phyloP scores from a whole-genome alignment of 2,113 vertebrate species.

The Mionectes macconnelli region DNA sequence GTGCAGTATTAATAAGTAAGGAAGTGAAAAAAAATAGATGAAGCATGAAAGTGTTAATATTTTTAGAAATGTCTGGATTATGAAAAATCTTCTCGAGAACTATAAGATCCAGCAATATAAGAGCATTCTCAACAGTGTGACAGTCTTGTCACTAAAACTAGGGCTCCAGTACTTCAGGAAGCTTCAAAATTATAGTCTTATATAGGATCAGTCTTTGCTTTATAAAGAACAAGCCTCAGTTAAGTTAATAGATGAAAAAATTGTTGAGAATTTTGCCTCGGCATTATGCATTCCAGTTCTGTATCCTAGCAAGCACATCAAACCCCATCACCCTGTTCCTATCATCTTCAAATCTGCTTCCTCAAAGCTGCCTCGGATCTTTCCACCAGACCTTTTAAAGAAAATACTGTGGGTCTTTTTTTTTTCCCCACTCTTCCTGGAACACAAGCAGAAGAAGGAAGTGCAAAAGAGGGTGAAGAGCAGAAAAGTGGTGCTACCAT shows the following conservation, averaged over 20 bases:
- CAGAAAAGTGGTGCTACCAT: neutral
- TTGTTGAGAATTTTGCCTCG: neutral
- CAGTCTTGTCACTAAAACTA: neutral
- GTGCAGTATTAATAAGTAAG: neutral
- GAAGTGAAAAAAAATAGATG: neutral
- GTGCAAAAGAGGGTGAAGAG: neutral
- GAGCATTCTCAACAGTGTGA: neutral
- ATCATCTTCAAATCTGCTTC: neutral
- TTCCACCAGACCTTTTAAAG: neutral
- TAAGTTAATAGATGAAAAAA: neutral
- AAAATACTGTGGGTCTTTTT: neutral
- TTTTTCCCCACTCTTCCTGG: neutral
- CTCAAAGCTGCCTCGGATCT: neutral
- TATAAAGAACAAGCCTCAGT: neutral
- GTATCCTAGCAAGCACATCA: neutral
- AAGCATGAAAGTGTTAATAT: neutral
- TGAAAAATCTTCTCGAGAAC: neutral
- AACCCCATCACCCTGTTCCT: neutral
- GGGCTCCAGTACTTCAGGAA: neutral
- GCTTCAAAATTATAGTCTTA: neutral
- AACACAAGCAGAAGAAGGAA: neutral
- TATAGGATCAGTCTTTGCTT: neutral
- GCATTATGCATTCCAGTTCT: neutral
- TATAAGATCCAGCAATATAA: neutral
- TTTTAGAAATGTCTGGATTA: neutral